Evolutionary conservation across 1,140 invertebrate genomes (phyloP).

Genomic region (Steinernema feltiae): DNA sequence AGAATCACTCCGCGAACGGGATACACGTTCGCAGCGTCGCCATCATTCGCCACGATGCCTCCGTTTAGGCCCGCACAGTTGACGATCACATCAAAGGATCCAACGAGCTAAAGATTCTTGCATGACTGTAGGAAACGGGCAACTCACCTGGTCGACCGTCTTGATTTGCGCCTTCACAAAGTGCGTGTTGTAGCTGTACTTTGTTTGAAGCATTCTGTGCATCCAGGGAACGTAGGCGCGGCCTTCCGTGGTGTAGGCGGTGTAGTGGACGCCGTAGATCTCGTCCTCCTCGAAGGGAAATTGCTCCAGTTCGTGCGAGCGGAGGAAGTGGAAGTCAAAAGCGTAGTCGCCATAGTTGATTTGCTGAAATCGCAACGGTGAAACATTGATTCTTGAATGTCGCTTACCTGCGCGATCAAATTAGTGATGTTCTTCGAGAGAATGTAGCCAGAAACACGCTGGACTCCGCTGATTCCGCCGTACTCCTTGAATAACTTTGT

Average conservation of each 20-base stretch:
- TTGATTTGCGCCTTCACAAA: constrained; percentile 28
- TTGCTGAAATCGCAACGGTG: constrained; percentile 25
- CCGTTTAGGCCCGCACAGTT: constrained; percentile 51
- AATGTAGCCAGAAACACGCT: constrained; percentile 34
- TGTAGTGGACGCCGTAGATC: constrained; percentile 45
- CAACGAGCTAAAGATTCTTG: neutral
- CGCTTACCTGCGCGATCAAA: constrained; percentile 19
- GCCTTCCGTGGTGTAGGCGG: constrained; percentile 51
- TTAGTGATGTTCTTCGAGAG: constrained; percentile 25
- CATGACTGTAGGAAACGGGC: neutral
- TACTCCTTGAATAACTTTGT: constrained; percentile 28
- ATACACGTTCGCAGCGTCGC: constrained; percentile 17
- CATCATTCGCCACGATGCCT: constrained; percentile 33
- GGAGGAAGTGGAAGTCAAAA: constrained; percentile 50
- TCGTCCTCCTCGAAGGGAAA: constrained; percentile 34
- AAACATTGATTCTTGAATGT: neutral
- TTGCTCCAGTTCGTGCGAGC: constrained; percentile 34
- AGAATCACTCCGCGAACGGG: constrained; percentile 34
- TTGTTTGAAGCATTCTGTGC: constrained; percentile 29
- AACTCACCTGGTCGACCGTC: constrained; percentile 33
- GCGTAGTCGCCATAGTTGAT: constrained; percentile 41
- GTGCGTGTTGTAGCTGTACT: constrained; percentile 22
- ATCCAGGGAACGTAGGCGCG: constrained; percentile 49
- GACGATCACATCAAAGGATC: constrained; percentile 41
- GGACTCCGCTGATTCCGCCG: constrained; percentile 32